A percentile compares a stretch with the other conserved stretches of the same genome.
phyloP scores from a whole-genome alignment of 2,797 vertebrate genomes.

The Chloroceryle inda region DNA sequence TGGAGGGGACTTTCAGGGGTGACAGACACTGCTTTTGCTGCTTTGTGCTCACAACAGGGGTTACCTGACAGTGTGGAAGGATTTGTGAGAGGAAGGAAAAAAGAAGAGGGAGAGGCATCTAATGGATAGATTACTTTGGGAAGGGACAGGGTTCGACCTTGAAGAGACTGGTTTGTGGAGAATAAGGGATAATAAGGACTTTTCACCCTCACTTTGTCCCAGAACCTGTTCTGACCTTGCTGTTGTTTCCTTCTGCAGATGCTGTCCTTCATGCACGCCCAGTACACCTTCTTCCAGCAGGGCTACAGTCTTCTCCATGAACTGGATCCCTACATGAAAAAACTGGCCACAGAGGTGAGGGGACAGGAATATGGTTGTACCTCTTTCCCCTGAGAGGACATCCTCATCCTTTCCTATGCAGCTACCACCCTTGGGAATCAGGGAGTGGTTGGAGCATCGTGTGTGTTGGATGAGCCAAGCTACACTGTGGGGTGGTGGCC shows the following conservation, averaged over 20 bases:
- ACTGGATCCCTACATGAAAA: slow-evolving; percentile 96
- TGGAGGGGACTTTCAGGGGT: background rate
- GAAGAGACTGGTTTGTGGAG: background rate
- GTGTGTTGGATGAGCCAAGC: background rate
- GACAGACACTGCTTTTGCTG: background rate
- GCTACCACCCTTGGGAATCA: background rate
- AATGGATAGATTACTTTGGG: background rate
- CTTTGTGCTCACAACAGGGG: background rate
- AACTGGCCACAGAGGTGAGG: slow-evolving; percentile 92
- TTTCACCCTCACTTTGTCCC: background rate
- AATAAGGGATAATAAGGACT: background rate
- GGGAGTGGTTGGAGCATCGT: background rate
- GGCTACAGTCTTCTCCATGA: slow-evolving; percentile 93
- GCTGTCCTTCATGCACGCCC: slow-evolving; percentile 98
- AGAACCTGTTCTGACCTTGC: background rate
- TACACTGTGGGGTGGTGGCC: background rate
- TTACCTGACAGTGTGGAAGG: background rate
- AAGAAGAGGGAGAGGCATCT: background rate
- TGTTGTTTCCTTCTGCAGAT: slow-evolving; percentile 81
- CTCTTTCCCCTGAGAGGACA: background rate
- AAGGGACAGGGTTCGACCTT: background rate
- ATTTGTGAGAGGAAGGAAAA: background rate
- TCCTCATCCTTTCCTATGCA: background rate
- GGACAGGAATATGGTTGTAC: fast-evolving
- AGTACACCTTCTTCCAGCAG: slow-evolving; percentile 96